Evolutionary conservation across 2,888 invertebrate species (phyloP), one percentile per base, ranked within the genome.

Genomic region (Chymomyza caudatula): DNA sequence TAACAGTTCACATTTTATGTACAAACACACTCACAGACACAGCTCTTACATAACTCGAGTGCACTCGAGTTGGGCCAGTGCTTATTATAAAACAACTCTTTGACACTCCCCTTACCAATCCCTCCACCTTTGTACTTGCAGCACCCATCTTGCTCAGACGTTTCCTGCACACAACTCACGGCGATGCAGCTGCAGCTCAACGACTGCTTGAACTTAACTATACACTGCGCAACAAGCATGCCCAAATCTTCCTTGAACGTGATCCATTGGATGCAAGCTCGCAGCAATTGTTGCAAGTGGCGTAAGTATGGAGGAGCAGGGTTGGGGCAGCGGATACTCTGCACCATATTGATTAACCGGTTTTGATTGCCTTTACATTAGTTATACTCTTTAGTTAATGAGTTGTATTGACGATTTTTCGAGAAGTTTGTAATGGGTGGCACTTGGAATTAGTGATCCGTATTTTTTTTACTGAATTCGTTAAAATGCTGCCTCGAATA

Each of bases 191-290:
- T 44, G 77, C 77, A 15, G 79, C 89, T n/a, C 88, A 90, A 71
- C 85, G 82, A 37, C 77, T 90, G 65, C 71, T 90, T 63, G 87
- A 88, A 60, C 80, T 86, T 19, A 90, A 90, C 84, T 92, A 91
- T 77, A 91, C 91, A 29, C 85, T 92, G 71, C 90, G 92, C 43
- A 91, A 91, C 20, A 92, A 92, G 73, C 89, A 92, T 58, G 90
- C 92, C 25, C 92, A 92, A 72, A 91, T 93, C 76, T 93, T 93
- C 87, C 86, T 90, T 22, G 89, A 92, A 61, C 89, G 93, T 60
- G 92, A 93, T 87, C 92, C 92, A 1, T 60, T 78, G 59, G 88
- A 89, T 62, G 86, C 79, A 71, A 82, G 74, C 3, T 87, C 88
- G 19, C 87, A 87, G 72, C 85, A 86, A 51, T 60, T 89, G 65